Conservation (phyloP, 2,888 invertebrate genomes). For the Eurytoma californica region DNA sequence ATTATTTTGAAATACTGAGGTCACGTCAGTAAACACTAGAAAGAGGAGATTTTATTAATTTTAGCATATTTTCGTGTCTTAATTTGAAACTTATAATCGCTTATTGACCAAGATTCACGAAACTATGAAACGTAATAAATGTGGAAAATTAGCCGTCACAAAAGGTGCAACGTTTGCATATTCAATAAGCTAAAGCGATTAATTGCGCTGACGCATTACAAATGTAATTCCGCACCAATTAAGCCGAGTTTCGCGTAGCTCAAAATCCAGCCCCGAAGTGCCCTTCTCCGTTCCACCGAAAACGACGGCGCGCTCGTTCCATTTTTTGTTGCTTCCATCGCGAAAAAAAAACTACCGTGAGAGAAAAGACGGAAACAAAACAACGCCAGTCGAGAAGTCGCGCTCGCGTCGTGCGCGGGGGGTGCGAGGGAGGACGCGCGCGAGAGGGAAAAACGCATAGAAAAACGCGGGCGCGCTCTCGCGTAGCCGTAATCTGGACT, state of each 20-base stretch:
- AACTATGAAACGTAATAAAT: too few species aligned
- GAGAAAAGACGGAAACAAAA: not conserved
- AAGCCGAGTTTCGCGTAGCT: not conserved
- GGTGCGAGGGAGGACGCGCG: not conserved
- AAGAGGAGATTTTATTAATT: too few species aligned
- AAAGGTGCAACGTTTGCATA: too few species aligned
- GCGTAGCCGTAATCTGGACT: slow-evolving; percentile 55
- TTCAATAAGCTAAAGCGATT: not conserved
- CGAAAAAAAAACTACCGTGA: too few species aligned
- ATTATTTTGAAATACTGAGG: too few species aligned
- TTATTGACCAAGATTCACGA: too few species aligned
- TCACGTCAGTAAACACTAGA: too few species aligned
- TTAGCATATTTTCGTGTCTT: too few species aligned
- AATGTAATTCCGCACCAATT: slow-evolving; percentile 15
- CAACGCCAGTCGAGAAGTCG: not conserved
- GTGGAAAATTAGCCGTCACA: too few species aligned
- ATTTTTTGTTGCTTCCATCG: not conserved
- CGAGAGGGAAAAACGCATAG: slow-evolving; percentile 1
- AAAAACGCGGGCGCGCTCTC: slow-evolving; percentile 32
- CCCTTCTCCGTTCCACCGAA: not conserved
- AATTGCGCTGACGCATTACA: slow-evolving; percentile 1
- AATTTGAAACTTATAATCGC: too few species aligned
- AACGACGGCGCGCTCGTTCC: not conserved
- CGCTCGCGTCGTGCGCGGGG: not conserved
- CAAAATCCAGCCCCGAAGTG: not conserved